These are phyloP conservation scores for Glyphotaelius pellucidus DNA, from an alignment of 2,888 invertebrate species.

Conservation along the genomic window DNA sequence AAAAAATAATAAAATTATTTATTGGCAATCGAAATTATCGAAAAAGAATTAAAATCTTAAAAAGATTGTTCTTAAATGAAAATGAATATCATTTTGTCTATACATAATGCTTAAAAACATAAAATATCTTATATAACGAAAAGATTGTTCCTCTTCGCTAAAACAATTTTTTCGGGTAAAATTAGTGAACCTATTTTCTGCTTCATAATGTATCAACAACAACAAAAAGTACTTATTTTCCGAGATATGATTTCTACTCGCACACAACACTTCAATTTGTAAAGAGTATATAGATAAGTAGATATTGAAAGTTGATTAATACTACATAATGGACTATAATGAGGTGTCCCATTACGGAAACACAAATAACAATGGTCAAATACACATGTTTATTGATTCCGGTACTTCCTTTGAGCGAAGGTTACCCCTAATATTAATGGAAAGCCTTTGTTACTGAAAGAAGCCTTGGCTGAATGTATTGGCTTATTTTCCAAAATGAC, in stretches of 20 bases:
- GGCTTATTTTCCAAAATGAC: not conserved
- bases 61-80: no score
- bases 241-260: not conserved
- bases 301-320: not conserved
- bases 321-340: not conserved
- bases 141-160: no score
- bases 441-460: not conserved
- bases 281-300: not conserved
- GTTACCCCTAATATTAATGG: not conserved
- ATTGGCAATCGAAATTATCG: no score
- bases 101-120: no score
- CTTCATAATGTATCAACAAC: no score
- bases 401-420: not conserved
- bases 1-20: no score
- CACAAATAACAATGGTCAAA: constrained; percentile 4
- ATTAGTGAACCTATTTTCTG: no score
- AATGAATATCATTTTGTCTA: no score
- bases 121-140: no score
- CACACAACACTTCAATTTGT: not conserved
- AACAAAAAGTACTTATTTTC: no score
- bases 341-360: constrained; percentile 3
- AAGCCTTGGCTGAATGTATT: not conserved
- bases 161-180: no score
- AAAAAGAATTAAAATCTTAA: no score
- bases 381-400: not conserved